Base-by-base conservation (phyloP, 2,888 invertebrate species). In the Bugula neritina region DNA sequence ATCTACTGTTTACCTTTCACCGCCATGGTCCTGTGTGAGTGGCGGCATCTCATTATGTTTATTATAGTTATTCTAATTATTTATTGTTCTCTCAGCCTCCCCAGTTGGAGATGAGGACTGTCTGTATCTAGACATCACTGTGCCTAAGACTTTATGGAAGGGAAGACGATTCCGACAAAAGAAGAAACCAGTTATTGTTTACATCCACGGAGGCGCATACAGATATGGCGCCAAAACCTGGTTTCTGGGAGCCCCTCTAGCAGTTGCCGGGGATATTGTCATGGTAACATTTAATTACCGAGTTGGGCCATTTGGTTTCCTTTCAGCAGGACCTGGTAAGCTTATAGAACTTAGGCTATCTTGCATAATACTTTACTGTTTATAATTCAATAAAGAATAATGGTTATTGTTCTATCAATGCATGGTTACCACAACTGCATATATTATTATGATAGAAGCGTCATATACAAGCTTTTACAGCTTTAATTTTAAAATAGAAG, bases 61-160 rank as follows among this genome's bases (percentile, higher is more conserved):
- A n/a, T n/a, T 43, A 5, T 43, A 43, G 17, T 17, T 43, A 43
- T 43, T 43, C 17, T 10, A 43, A 43, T 5, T 10, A 43, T 10
- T 43, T 43, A 10, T 43, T 43, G 10, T 17, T 43, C 43, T 43
- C 17, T 43, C 43, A 43, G 43, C 10, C 5, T 10, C 43, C 5
- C 43, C 43, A 5, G 55, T 17, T 55, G 55, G 55, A 10, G 23
- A 55, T 55, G 55, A 55, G 55, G 55, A 55, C 25, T 55, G 55
- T 23, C 55, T 55, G 10, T 55, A 55, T n/a, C 55, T 55, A 17
- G 55, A 55, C 55, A 55, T 55, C 55, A 55, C 55, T 23, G 55
- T 55, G 23, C 55, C 55, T 23, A 25, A 25, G 23, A 3, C 5
- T n/a, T 5, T 17, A 17, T n/a, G 13, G 3, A 55, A 55, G 17